Base-by-base conservation (phyloP, 2,888 invertebrate species). In the Rhyacophila evoluta region DNA sequence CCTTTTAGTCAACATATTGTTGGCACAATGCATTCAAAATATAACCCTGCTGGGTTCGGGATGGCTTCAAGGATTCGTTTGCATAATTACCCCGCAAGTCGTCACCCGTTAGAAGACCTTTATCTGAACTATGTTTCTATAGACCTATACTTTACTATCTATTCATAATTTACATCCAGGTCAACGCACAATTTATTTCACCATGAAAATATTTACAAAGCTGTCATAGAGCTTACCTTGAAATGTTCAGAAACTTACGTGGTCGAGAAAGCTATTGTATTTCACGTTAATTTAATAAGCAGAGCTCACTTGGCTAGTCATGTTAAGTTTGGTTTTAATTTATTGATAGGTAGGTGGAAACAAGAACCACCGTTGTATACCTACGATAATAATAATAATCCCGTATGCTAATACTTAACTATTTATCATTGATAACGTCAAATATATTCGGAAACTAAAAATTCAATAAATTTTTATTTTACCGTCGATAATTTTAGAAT, bases 1-100 rank as follows among this genome's bases (percentile, higher is more conserved):
- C 55, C 25, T 55, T 55, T 55, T 55, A 55, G 55, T 55, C 55
- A 55, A 55, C 55, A 55, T 55, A 55, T 55, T 55, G 55, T 55
- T 25, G 19, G 25, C 55, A 55, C 55, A 55, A 55, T 55, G 55
- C 55, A 55, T 55, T 55, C 55, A 55, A 25, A 55, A 55, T 55
- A 55, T 19, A 55, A n/a, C 55, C 55, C 55, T 19, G 19, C 10
- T 55, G 55, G 55, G 55, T 25, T 55, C 19, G 25, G 55, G 55
- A 55, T 55, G 19, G 55, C 55, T 55, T 55, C 15, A 19, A 55
- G 25, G 55, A 55, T 55, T 55, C 55, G 55, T 55, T 55, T 19
- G 19, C 55, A 55, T 55, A 55, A 55, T 55, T 55, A 55, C 55
- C 55, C 19, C 25, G 19, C 55, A 55, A 55, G 55, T 55, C 55